These are phyloP conservation scores for Myotis findleyi DNA, from an alignment of 2,797 vertebrate species.

Conservation along the genomic window DNA sequence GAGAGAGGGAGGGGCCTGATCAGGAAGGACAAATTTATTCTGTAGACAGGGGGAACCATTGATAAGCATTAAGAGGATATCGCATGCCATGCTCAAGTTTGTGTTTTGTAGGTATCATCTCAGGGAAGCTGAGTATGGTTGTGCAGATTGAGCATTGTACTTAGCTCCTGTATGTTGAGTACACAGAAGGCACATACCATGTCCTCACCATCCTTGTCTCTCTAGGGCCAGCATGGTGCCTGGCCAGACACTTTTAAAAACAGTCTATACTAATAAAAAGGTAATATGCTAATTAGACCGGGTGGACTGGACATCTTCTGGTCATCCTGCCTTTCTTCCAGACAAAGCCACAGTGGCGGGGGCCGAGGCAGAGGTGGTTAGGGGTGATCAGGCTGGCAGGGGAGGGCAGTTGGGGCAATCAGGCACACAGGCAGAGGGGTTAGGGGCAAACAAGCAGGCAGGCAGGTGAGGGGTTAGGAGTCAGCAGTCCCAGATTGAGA, in stretches of 20 bases:
- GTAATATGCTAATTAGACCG: too few relatives aligned
- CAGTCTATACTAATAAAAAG: too few relatives aligned
- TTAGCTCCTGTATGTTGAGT: neutral
- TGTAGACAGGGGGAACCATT: neutral
- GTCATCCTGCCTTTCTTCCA: too few relatives aligned
- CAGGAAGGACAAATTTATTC: neutral
- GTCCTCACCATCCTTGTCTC: neutral
- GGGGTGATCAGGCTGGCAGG: too few relatives aligned
- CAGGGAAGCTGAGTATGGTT: neutral
- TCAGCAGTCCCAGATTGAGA: too few relatives aligned
- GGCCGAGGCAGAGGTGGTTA: too few relatives aligned
- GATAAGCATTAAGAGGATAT: neutral
- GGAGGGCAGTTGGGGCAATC: too few relatives aligned
- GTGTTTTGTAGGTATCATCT: neutral
- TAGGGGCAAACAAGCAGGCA: too few relatives aligned
- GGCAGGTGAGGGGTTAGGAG: too few relatives aligned
- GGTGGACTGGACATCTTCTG: too few relatives aligned
- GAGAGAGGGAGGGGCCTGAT: neutral
- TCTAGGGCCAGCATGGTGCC: neutral
- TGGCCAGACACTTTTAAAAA: neutral
- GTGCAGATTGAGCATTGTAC: neutral
- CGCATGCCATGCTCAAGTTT: neutral
- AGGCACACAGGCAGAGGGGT: too few relatives aligned
- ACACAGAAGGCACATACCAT: neutral
- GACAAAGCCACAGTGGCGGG: too few relatives aligned